A percentile compares a stretch with the other conserved stretches of the same genome.
Evolutionary conservation across 1,140 invertebrate species (phyloP).

Genomic region (Chironomus striatipennis): DNA sequence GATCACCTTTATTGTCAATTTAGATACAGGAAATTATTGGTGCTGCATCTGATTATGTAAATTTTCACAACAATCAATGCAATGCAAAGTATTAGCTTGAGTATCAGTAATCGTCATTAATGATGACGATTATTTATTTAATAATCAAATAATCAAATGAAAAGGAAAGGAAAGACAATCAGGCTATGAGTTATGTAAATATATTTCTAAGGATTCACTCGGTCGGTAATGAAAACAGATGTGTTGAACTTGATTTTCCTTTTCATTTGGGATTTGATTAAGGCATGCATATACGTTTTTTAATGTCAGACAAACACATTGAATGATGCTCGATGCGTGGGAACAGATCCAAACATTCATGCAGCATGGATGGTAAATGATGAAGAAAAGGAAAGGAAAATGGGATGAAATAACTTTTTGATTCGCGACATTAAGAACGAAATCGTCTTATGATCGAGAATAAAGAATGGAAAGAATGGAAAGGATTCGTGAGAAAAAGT

Average conservation of each 20-base stretch:
- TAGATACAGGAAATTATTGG: neutral
- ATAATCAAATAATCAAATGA: neutral
- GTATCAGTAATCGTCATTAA: neutral
- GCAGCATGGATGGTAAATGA: no score
- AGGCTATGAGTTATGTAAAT: neutral
- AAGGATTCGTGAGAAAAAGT: neutral
- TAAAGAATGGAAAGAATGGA: neutral
- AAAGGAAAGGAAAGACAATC: neutral
- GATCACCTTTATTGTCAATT: neutral
- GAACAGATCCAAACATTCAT: neutral
- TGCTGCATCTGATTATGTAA: slow-evolving; percentile 21
- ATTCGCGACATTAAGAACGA: slow-evolving; percentile 5
- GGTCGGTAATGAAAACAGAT: neutral
- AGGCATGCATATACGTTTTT: neutral
- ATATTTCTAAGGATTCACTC: neutral
- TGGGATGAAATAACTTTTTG: neutral
- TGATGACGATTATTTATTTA: neutral
- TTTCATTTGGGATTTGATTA: neutral
- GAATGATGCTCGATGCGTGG: neutral
- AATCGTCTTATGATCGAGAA: neutral
- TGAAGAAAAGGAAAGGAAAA: neutral
- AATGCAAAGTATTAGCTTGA: neutral
- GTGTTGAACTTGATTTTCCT: neutral
- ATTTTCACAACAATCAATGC: neutral
- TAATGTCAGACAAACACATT: no score